Conservation (phyloP, 2,888 invertebrate species). For the Panzeria rudis region DNA sequence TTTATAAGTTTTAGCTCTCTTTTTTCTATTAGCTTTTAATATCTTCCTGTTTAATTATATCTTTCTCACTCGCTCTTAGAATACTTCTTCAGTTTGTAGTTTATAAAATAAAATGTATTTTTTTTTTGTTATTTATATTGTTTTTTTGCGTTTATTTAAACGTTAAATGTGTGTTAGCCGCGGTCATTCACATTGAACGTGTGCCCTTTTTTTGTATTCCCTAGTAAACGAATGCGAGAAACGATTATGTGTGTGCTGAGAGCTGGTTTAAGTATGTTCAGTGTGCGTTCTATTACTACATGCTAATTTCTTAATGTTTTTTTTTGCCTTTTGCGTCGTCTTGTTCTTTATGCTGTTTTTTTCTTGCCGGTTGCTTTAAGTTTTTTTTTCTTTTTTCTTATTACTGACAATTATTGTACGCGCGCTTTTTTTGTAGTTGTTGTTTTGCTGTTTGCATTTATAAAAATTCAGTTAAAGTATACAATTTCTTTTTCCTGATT, state of each 20-base stretch:
- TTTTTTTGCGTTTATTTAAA: slow-evolving; percentile 71
- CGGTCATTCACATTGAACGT: slow-evolving; percentile 82
- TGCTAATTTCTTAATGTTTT: slow-evolving; percentile 40
- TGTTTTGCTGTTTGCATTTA: slow-evolving; percentile 39
- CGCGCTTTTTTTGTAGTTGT: slow-evolving; percentile 65
- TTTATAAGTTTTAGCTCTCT: slow-evolving; percentile 52
- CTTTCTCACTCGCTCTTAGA: slow-evolving; percentile 16
- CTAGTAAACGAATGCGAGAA: slow-evolving; percentile 26
- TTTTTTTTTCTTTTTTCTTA: slow-evolving; percentile 29
- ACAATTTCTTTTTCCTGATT: slow-evolving; percentile 67
- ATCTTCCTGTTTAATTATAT: slow-evolving; percentile 53
- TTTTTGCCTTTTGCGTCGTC: slow-evolving; percentile 5
- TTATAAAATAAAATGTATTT: slow-evolving; percentile 43
- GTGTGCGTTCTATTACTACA: slow-evolving; percentile 53
- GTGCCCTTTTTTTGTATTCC: slow-evolving; percentile 78
- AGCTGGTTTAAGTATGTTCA: slow-evolving; percentile 21
- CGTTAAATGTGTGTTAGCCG: slow-evolving; percentile 82
- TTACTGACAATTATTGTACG: slow-evolving; percentile 49
- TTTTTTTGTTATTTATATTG: slow-evolving; percentile 59
- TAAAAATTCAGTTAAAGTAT: slow-evolving; percentile 44
- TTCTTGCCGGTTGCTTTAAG: neutral
- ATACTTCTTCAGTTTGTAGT: slow-evolving; percentile 22
- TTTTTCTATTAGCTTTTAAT: slow-evolving; percentile 26
- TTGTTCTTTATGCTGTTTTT: neutral
- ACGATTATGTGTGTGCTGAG: neutral